Base-by-base conservation (phyloP, 2,888 invertebrate species). In the Aradus depressus region DNA sequence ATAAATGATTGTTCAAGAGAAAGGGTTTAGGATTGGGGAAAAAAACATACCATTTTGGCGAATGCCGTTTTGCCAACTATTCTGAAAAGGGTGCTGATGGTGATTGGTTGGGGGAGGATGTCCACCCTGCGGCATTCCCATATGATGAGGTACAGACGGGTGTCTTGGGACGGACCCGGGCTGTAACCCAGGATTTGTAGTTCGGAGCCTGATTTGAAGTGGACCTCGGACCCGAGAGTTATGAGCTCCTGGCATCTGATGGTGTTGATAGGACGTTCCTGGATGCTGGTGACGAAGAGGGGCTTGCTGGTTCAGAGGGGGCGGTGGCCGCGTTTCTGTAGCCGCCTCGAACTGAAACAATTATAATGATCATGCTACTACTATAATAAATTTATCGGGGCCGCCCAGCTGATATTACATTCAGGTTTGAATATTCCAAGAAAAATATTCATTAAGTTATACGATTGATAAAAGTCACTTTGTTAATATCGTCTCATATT, bases 281-380 rank as follows among this genome's bases (percentile, higher is more conserved):
- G 76, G 71, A 62, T 73, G 72, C 58, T 73, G 76, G 61, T 68
- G 38, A 68, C 52, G 71, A 55, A 72, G 69, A 65, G 75, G 75
- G 21, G 73, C 75, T 57, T 69, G 69, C 57, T 74, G 74, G 64
- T 80, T 79, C 22, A 81, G 80, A 43, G 86, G 81, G 39, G 89
- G 88, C 18, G 84, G 79, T 25, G 89, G 85, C 58, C 90, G 75
- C 25, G 89, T 88, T 74, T 90, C 90, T 59, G 88, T 89, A 70
- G 90, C 87, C 66, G 90, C 87, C 71, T 91, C 91, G 71, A 91
- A 91, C 73, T 88, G 80, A 67, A 60, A 63, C 10, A 10, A 28
- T 10, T 28, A 10, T 10, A 10, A 28, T 28, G 31, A 28, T 28
- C 6, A 28, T 28, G 31, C 10, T 28, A 10, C 10, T 28, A 10